These are phyloP conservation scores for Odontomyia ornata DNA, from an alignment of 2,888 invertebrate species.

Conservation along the genomic window DNA sequence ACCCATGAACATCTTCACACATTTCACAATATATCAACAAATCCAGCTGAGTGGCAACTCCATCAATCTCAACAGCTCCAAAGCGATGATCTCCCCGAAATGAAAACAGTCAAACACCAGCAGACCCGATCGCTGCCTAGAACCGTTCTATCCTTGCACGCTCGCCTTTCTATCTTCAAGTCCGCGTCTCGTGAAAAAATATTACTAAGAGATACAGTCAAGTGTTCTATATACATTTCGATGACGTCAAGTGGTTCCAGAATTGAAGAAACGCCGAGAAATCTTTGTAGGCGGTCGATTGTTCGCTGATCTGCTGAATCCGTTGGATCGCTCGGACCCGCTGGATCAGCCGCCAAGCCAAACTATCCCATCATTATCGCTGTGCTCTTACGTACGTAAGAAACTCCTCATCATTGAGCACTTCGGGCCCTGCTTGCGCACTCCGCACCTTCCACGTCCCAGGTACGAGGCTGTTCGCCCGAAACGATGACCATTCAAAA, in stretches of 20 bases:
- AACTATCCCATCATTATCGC: constrained; percentile 38
- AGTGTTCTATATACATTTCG: constrained; percentile 44
- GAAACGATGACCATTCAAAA: constrained; percentile 43
- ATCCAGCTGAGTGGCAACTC: background rate
- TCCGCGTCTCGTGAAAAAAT: constrained; percentile 28
- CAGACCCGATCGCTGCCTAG: background rate
- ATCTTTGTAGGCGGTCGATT: constrained; percentile 44
- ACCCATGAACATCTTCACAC: background rate
- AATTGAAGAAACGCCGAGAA: constrained; percentile 28
- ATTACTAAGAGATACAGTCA: constrained; percentile 35
- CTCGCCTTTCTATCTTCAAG: constrained; percentile 8
- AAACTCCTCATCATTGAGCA: constrained; percentile 27
- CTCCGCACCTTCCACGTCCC: background rate
- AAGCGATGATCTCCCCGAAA: constrained; percentile 11
- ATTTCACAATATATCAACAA: background rate
- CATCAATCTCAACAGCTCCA: background rate
- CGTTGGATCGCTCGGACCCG: constrained; percentile 2
- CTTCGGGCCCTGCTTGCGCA: constrained; percentile 7
- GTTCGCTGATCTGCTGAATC: constrained; percentile 29
- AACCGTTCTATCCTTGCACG: background rate
- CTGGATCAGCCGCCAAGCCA: constrained; percentile 18
- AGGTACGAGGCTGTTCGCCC: constrained; percentile 25
- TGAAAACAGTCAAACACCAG: background rate
- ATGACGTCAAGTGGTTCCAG: constrained; percentile 43
- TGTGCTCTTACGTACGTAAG: background rate